Evolutionary conservation across 2,888 invertebrate genomes (phyloP), one percentile per base, ranked within the genome.

Genomic region (Drosophila buzzatii): DNA sequence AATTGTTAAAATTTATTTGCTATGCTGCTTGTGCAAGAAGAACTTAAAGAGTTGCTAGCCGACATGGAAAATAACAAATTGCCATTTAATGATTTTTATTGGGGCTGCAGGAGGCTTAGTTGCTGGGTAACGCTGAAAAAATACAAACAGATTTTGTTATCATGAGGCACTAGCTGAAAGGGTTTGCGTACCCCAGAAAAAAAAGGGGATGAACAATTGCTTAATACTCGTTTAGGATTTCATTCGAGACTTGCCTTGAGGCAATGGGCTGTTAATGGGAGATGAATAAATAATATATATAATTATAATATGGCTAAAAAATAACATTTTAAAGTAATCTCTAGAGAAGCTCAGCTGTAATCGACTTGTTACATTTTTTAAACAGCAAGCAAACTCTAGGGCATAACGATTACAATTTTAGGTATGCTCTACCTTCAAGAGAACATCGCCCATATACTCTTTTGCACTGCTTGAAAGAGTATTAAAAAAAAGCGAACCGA

Each of bases 81-180:
- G 14, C 10, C 47, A 52, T 12, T 57, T 18, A 47, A 52, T 57
- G 45, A 52, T 57, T 57, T 61, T 37, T 33, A 16, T 44, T 39
- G 16, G 33, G 16, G 39, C 35, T 37, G 16, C 20, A 16, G 41
- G 45, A 18, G 27, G 31, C 23, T 10, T 33, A 23, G 51, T 75
- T 78, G 79, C 68, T 41, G 14, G 60, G 68, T 12, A 42, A 78
- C 68, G 56, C 44, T 51, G 33, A 23, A 37, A 39, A 41, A 37
- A 2, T 49, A 42, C 37, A 12, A 31, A 9, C 33, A 16, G 44
- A 53, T 57, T 67, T 60, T 59, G 20, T 42, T 56, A 18, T 41
- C 9, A 14, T 44, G 27, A 16, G 47, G 4, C n/a, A n/a, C 9
- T 14, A n/a, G n/a, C 7, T 20, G 16, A 18, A 52, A 35, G 51